Percentiles rank a stretch among this genome's conserved stretches.
These are phyloP conservation scores for Orthosia cruda DNA, from an alignment of 2,888 invertebrate genomes.

Conservation along the genomic window DNA sequence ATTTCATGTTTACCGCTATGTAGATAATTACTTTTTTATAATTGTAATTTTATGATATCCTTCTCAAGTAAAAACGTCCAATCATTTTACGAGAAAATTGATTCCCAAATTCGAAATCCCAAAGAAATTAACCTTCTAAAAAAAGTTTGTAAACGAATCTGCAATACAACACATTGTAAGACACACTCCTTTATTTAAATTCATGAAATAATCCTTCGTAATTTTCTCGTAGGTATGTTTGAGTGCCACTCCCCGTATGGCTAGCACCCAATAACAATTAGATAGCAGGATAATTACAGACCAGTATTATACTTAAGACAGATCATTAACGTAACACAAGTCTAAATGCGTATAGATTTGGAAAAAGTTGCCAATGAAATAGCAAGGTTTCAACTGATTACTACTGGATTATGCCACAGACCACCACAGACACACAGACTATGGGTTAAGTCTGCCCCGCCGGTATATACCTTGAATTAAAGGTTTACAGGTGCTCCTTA, in stretches of 20 bases:
- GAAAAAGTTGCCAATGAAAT: constrained; percentile 46
- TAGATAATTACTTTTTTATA: background rate
- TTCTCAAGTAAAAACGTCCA: background rate
- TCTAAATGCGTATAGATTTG: constrained; percentile 42
- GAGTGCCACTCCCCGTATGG: constrained; percentile 5
- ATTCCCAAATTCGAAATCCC: too few species aligned
- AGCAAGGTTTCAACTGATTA: constrained; percentile 35
- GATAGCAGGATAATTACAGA: constrained; percentile 30
- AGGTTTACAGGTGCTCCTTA: too few species aligned
- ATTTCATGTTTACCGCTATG: background rate
- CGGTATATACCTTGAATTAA: constrained; percentile 28
- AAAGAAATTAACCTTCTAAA: background rate
- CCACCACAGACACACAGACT: background rate
- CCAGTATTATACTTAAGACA: constrained; percentile 17
- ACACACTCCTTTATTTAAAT: background rate
- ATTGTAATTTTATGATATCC: background rate
- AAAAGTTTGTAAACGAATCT: constrained; percentile 1
- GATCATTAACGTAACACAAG: constrained; percentile 33
- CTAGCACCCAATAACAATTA: constrained; percentile 41
- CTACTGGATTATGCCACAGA: constrained; percentile 30
- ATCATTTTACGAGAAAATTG: background rate
- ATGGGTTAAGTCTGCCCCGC: background rate
- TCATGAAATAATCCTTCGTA: background rate
- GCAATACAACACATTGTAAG: background rate
- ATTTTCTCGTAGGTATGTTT: background rate